Evolutionary conservation across 2,888 invertebrate genomes (phyloP).

Genomic region (Aelia acuminata): DNA sequence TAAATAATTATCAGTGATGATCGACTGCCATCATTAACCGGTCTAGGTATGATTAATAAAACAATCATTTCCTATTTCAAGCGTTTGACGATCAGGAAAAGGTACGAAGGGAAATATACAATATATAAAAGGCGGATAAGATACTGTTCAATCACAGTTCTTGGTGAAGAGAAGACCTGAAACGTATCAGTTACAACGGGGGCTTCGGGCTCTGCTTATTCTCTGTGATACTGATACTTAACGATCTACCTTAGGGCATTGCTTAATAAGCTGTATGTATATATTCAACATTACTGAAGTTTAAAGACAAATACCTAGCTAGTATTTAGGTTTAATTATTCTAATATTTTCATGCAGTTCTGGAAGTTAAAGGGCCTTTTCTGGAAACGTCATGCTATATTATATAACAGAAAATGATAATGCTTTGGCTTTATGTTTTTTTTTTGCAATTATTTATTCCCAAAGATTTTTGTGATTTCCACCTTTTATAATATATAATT

Average conservation of each 20-base stretch:
- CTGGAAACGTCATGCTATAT: too few species aligned
- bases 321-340: too few species aligned
- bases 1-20: too few species aligned
- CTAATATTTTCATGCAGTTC: too few species aligned
- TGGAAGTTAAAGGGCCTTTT: too few species aligned
- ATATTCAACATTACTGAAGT: background rate
- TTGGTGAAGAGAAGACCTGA: background rate
- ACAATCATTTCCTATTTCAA: background rate
- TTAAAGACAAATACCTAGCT: background rate
- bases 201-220: background rate
- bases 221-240: background rate
- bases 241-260: background rate
- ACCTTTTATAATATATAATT: too few species aligned
- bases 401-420: too few species aligned
- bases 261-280: background rate
- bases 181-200: background rate
- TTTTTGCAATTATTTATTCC: too few species aligned
- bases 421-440: too few species aligned
- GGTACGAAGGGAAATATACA: background rate
- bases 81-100: background rate
- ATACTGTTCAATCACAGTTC: background rate
- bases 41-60: too few species aligned
- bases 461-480: too few species aligned
- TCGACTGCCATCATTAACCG: too few species aligned
- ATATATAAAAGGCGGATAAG: background rate